Base-by-base conservation (phyloP, 1,140 invertebrate genomes). In the Ips typographus region DNA sequence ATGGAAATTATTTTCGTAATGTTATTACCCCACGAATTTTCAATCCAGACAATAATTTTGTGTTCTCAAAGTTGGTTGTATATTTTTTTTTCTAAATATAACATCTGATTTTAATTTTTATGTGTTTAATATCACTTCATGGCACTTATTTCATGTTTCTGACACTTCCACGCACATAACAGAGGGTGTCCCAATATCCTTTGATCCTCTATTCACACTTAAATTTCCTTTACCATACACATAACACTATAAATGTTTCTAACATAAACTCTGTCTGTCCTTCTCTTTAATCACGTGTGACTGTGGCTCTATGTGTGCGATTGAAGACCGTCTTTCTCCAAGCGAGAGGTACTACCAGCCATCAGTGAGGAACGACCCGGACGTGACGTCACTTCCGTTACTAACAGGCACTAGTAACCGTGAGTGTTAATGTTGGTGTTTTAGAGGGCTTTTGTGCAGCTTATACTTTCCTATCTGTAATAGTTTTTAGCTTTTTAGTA, bases 301-400 rank as follows among this genome's bases (percentile, higher is more conserved):
- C 49, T 70, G 68, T 64, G 62, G 41, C 51, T 70, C 55, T 70
- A 62, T 68, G 52, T 64, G 68, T 64, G 68, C 67, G 51, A 40
- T 52, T 63, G 65, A 75, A 76, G 75, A 72, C 73, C 72, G 55
- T 72, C 71, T 63, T 75, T 76, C 75, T 75, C 64, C 75, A 75
- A 68, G 65, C 72, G 72, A 76, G 75, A 70, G 71, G 72, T 69
- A 71, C 76, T 41, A 70, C 68, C 53, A 71, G 56, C 71, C 61
- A 64, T 49, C 61, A 64, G 51, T 70, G 62, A 70, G 40, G 66
- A 71, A 44, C 71, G 56, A 51, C 69, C 47, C 57, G 57, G 73
- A 60, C 72, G 47, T 62, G 72, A 61, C 72, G 76, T 68, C 72
- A 73, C 61, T 8, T 37, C 63, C 22, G 63, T 65, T 22, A 65